Evolutionary conservation across 2,797 vertebrate genomes (phyloP).

Genomic region (Siniperca obscura): DNA sequence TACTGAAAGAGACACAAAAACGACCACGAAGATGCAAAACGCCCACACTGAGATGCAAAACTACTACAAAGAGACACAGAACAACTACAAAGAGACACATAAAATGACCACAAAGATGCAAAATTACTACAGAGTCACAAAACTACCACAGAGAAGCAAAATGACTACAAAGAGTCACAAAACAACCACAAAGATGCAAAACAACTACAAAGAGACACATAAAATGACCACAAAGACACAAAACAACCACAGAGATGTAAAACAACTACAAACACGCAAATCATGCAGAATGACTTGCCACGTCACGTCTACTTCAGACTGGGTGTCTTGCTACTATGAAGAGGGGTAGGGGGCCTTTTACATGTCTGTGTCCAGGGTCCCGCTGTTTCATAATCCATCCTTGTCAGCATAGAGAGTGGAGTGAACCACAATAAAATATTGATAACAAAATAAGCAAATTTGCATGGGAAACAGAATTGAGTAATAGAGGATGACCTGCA

Average conservation of each 20-base stretch:
- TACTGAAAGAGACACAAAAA: neutral
- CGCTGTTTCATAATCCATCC: neutral
- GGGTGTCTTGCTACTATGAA: neutral
- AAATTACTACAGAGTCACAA: neutral
- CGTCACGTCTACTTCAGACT: neutral
- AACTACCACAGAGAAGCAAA: neutral
- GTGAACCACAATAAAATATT: conserved; percentile 63
- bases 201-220: neutral
- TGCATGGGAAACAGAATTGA: conserved; percentile 32
- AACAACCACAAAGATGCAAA: neutral
- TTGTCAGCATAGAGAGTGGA: conserved; percentile 19
- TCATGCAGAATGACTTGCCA: too few relatives aligned
- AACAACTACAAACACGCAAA: neutral
- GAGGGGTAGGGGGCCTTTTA: neutral
- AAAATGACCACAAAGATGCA: neutral
- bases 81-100: neutral
- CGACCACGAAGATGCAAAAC: neutral
- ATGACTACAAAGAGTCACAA: too few relatives aligned
- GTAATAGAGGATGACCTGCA: conserved; percentile 17
- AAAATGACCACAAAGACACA: neutral
- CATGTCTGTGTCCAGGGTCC: neutral
- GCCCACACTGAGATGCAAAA: neutral
- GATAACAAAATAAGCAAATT: conserved; percentile 55
- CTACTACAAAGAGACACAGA: too few relatives aligned
- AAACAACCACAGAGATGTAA: neutral